phyloP scores from a whole-genome alignment of 2,888 invertebrate species.

The Xanthorhoe spadicearia region DNA sequence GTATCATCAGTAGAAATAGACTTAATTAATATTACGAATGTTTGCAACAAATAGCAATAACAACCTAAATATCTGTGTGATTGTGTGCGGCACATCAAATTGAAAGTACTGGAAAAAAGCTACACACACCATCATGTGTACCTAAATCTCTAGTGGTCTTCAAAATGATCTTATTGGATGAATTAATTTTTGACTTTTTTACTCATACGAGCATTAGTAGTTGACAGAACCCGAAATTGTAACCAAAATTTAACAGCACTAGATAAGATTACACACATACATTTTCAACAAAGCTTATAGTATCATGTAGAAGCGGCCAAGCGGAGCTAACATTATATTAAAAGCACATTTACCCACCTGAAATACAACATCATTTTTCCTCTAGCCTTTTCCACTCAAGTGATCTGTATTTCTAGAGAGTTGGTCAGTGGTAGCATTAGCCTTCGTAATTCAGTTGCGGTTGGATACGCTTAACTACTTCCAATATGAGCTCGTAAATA shows the following conservation, averaged over 20 bases:
- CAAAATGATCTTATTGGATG: too few species aligned
- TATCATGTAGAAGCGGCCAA: not conserved
- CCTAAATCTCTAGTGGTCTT: too few species aligned
- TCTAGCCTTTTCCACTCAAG: constrained; percentile 20
- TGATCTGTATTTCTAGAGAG: constrained; percentile 18
- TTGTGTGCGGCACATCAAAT: too few species aligned
- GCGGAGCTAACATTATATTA: not conserved
- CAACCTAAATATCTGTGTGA: too few species aligned
- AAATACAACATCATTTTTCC: constrained; percentile 17
- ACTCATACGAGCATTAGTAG: not conserved
- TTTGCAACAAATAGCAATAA: too few species aligned
- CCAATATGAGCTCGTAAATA: constrained; percentile 44
- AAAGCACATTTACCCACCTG: constrained; percentile 6
- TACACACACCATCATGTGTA: too few species aligned
- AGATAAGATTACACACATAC: not conserved
- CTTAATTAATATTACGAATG: not conserved
- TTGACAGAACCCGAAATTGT: not conserved
- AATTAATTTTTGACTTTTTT: too few species aligned
- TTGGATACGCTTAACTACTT: constrained; percentile 43
- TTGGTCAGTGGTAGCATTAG: constrained; percentile 19
- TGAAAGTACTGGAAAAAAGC: too few species aligned
- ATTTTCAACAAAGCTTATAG: not conserved
- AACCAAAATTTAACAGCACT: not conserved
- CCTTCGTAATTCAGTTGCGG: constrained; percentile 33
- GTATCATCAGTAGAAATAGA: not conserved